Evolutionary conservation across 2,888 invertebrate genomes (phyloP).

Genomic region (Bhutanitis thaidina): DNA sequence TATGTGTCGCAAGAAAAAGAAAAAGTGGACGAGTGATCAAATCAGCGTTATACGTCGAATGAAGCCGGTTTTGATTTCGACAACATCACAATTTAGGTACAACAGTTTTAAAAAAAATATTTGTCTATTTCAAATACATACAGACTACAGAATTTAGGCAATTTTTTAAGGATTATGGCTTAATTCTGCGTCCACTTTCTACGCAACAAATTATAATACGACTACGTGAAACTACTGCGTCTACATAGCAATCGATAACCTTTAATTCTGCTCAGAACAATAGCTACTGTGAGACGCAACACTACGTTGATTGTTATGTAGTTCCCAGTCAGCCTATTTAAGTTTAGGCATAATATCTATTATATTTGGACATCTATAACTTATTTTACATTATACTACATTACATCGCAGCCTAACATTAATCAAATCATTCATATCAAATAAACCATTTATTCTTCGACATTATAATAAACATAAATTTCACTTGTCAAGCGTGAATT

Average conservation of each 20-base stretch:
- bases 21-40: neutral
- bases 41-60: neutral
- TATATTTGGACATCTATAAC: neutral
- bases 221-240: constrained; percentile 2
- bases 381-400: no score
- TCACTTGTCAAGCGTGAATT: no score
- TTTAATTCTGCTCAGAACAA: constrained; percentile 5
- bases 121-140: no score
- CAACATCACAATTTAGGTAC: no score
- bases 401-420: no score
- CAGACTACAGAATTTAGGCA: no score
- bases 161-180: no score
- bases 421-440: no score
- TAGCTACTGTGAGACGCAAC: constrained; percentile 4
- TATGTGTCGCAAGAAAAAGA: neutral
- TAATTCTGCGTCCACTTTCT: neutral
- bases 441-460: no score
- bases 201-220: constrained; percentile 1
- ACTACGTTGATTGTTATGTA: constrained; percentile 1
- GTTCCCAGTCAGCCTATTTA: constrained; percentile 11
- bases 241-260: constrained; percentile 14
- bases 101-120: no score
- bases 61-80: neutral
- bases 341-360: neutral
- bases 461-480: no score